Evolutionary conservation across 2,113 vertebrate genomes (phyloP), one percentile per base, ranked within the genome.

Genomic region (Drymodes brunneopygia): DNA sequence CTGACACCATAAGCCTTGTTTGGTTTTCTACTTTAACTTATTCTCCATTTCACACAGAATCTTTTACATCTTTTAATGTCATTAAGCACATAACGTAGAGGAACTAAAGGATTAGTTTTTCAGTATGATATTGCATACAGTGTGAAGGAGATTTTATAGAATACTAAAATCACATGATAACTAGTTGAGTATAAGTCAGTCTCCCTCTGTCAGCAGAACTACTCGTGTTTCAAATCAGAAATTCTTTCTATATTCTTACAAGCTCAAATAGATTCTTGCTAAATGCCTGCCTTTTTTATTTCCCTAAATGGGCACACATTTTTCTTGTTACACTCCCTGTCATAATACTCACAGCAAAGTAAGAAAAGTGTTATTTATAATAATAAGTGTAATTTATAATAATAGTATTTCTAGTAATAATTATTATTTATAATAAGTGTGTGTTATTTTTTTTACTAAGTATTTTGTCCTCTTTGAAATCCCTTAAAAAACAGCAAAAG

Each of bases 391-490:
- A n/a, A n/a, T n/a, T n/a, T n/a, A n/a, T n/a, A n/a, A n/a, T n/a
- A n/a, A n/a, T n/a, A n/a, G n/a, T n/a, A n/a, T n/a, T n/a, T n/a
- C n/a, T n/a, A n/a, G n/a, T n/a, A n/a, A n/a, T n/a, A n/a, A n/a
- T n/a, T n/a, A n/a, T n/a, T n/a, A n/a, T n/a, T n/a, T n/a, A n/a
- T n/a, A n/a, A n/a, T n/a, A n/a, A n/a, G n/a, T 31, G 9, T 36
- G 15, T 33, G 2, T 18, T 38, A 0, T 12, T 36, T 50, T 51
- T 69, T 36, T 64, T 35, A 35, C 9, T 27, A 54, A 70, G 42
- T 18, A 61, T 61, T 92, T 79, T 29, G 28, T 58, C 80, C 81
- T 93, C 94, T 90, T 94, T 97, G 72, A 95, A 97, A 96, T 92
- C n/a, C 35, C 57, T 90, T 86, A 45, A 95, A 92, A 81, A 95